Evolutionary conservation across 1,140 invertebrate species (phyloP).

Genomic region (Camponotus vicinus): DNA sequence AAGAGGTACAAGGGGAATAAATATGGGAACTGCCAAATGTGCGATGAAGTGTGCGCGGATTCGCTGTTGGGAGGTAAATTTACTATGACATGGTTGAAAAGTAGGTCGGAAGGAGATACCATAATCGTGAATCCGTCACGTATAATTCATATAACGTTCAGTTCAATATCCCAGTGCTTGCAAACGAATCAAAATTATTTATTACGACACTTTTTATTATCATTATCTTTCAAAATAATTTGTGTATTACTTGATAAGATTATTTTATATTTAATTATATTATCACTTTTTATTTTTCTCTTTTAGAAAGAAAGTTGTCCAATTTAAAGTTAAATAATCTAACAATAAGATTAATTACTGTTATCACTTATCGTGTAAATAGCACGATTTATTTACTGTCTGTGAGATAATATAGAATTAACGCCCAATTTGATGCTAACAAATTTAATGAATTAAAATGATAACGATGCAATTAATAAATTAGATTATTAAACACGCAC

Average conservation of each 20-base stretch:
- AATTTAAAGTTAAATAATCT: not conserved
- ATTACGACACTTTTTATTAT: not conserved
- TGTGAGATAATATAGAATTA: not conserved
- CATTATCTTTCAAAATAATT: not conserved
- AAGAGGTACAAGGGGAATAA: slow-evolving; percentile 64
- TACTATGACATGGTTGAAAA: slow-evolving; percentile 61
- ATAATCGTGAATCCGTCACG: slow-evolving; percentile 65
- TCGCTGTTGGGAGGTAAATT: slow-evolving; percentile 64
- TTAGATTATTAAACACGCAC: not conserved
- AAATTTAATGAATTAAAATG: not conserved
- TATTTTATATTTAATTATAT: not conserved
- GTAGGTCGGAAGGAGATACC: slow-evolving; percentile 59
- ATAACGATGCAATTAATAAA: not conserved
- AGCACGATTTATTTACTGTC: not conserved
- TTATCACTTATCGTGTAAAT: not conserved
- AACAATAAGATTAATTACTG: not conserved
- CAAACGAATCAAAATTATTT: slow-evolving; percentile 29
- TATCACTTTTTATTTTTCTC: too few relatives aligned
- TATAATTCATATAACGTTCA: slow-evolving; percentile 36
- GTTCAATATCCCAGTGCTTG: slow-evolving; percentile 11
- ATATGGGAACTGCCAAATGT: slow-evolving; percentile 66
- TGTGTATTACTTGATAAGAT: not conserved
- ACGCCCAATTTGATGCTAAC: not conserved
- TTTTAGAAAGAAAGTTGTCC: not conserved
- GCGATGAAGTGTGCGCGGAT: slow-evolving; percentile 69